These are phyloP conservation scores for Apantesis nais DNA, from an alignment of 2,888 invertebrate species.

Conservation along the genomic window DNA sequence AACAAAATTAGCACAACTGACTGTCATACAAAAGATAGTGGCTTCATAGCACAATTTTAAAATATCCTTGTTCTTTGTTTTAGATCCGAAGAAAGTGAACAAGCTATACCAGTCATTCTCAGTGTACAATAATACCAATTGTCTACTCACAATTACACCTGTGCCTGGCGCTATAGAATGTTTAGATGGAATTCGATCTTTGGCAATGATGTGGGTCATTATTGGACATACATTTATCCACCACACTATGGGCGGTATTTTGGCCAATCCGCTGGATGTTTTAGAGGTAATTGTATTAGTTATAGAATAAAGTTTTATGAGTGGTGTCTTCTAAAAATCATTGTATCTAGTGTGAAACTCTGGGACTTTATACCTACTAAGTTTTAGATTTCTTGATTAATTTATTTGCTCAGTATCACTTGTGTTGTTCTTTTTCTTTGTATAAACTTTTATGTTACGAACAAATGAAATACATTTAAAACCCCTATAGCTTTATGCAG, in stretches of 20 bases:
- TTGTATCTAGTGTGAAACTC: not conserved
- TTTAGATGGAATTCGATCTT: constrained; percentile 75
- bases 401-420: too few species aligned
- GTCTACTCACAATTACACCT: constrained; percentile 65
- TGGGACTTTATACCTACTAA: not conserved
- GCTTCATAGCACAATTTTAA: not conserved
- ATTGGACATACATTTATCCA: constrained; percentile 68
- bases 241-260: constrained; percentile 35
- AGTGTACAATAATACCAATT: constrained; percentile 71
- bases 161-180: constrained; percentile 70
- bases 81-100: constrained; percentile 60
- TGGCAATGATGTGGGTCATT: constrained; percentile 82
- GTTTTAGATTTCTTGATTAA: not conserved
- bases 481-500: too few species aligned
- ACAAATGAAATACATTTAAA: too few species aligned
- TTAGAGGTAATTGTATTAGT: constrained; percentile 48
- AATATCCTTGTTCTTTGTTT: not conserved
- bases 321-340: not conserved
- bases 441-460: too few species aligned
- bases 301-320: not conserved
- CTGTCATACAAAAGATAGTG: too few species aligned
- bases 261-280: constrained; percentile 57
- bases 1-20: not conserved
- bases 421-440: too few species aligned
- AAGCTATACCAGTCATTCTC: constrained; percentile 60